Evolutionary conservation across 2,797 vertebrate species (phyloP), one percentile per base, ranked within the genome.

Genomic region (Chelon labrosus): DNA sequence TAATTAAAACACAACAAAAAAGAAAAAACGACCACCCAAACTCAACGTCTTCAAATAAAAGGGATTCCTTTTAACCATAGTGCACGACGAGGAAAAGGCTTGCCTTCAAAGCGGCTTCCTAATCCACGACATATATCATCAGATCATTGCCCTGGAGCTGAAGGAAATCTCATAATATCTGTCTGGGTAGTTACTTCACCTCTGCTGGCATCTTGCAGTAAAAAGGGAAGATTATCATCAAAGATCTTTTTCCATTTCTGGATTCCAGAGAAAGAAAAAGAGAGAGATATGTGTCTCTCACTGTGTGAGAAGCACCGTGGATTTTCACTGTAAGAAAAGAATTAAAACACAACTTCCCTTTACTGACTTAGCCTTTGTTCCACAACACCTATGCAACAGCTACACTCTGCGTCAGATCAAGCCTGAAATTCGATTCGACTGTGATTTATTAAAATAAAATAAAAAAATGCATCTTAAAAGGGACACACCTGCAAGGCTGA

Each of bases 91-190:
- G 13, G 39, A 78, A 77, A 60, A 35, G 41, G 56, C 50, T 64
- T 67, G 61, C 50, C 59, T 73, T 79, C 53, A 79, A 82, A 83
- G 31, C 31, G 9, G 41, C 27, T 49, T 65, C 67, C 49, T 88
- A 80, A 90, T 79, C 77, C 39, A 11, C 20, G 25, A 46, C 73
- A 76, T 44, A 72, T 58, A 69, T 51, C 14, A 31, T 22, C 63
- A 65, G 53, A 75, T 83, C 50, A 65, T 64, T 17, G 20, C 66
- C 37, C 25, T 22, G 54, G 61, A 78, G 73, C 62, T 69, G 47
- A 65, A 79, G 76, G 80, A 84, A 88, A 88, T 87, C 88, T 79
- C 65, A 62, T 86, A 82, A 89, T 79, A 19, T 31, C 83, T 42
- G 52, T 65, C 65, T 83, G 70, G 57, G 70, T 75, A 22, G 51